These are phyloP conservation scores for Tachysurus vachellii DNA, from an alignment of 2,113 vertebrate genomes.

Conservation along the genomic window DNA sequence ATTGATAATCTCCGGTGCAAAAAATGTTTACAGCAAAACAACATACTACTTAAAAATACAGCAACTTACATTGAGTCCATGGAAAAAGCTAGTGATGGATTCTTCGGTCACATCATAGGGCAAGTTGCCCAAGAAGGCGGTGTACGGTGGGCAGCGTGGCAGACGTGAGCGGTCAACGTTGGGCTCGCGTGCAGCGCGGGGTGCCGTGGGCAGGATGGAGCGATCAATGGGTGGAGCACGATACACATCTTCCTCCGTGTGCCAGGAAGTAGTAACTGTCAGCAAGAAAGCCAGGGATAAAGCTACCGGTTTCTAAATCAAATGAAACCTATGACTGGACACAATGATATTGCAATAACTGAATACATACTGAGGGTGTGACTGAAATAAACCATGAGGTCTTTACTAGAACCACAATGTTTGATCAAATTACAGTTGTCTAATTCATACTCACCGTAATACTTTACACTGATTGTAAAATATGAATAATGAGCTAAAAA, in stretches of 20 bases:
- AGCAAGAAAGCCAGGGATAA: constrained; percentile 2
- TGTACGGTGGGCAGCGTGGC: constrained; percentile 90
- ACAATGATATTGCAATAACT: background rate
- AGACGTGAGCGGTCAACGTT: constrained; percentile 86
- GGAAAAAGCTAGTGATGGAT: constrained; percentile 93
- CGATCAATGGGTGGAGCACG: constrained; percentile 86
- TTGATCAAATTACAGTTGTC: background rate
- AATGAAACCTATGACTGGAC: background rate
- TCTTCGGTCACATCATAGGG: constrained; percentile 94
- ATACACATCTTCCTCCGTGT: constrained; percentile 70
- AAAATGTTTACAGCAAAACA: background rate
- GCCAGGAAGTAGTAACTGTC: constrained; percentile 90
- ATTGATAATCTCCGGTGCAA: background rate
- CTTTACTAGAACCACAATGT: background rate
- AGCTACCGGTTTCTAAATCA: background rate
- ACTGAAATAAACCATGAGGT: background rate
- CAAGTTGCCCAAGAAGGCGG: constrained; percentile 92
- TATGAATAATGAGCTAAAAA: background rate
- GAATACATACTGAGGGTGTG: background rate
- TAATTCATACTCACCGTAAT: background rate
- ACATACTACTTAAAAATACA: background rate
- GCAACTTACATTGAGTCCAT: constrained; percentile 71
- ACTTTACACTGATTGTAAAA: background rate
- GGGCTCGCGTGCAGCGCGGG: constrained; percentile 89
- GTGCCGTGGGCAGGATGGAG: constrained; percentile 90